phyloP scores from a whole-genome alignment of 2,113 vertebrate species.

The Amblyopsis rosae region DNA sequence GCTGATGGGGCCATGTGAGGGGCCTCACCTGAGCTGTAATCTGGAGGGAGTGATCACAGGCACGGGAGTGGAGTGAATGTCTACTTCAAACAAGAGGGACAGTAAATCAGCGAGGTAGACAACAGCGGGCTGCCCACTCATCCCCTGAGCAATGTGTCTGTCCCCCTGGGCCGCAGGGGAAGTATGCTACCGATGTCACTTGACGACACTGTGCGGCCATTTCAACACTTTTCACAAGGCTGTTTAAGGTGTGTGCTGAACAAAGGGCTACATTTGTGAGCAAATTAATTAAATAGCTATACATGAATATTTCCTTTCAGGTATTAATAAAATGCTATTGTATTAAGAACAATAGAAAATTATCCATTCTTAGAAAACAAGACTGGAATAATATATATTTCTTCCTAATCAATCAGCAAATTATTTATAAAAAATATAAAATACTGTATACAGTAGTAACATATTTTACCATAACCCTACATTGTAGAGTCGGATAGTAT shows the following conservation, averaged over 20 bases:
- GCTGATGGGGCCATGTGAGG: constrained; percentile 82
- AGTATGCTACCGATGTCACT: constrained; percentile 83
- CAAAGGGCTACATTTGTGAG: neutral
- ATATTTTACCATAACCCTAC: no score
- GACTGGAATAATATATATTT: no score
- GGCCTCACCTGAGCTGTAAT: constrained; percentile 92
- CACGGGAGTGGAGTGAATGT: constrained; percentile 87
- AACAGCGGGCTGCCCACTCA: constrained; percentile 81
- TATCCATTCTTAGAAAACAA: neutral
- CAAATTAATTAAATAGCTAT: neutral
- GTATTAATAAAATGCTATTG: no score
- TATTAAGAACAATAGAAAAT: no score
- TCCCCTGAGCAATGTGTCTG: constrained; percentile 54
- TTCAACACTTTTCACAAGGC: constrained; percentile 35
- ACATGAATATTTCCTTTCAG: no score
- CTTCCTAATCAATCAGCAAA: no score
- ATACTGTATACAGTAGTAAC: no score
- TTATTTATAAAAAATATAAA: no score
- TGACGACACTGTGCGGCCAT: constrained; percentile 48
- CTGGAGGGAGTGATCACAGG: constrained; percentile 91
- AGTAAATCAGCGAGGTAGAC: constrained; percentile 89
- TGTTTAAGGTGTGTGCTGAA: neutral
- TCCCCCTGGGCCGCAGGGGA: constrained; percentile 56
- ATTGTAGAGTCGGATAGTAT: neutral
- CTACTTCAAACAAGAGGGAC: constrained; percentile 87